Evolutionary conservation across 2,888 invertebrate genomes (phyloP).

Genomic region (Zootermopsis nevadensis): DNA sequence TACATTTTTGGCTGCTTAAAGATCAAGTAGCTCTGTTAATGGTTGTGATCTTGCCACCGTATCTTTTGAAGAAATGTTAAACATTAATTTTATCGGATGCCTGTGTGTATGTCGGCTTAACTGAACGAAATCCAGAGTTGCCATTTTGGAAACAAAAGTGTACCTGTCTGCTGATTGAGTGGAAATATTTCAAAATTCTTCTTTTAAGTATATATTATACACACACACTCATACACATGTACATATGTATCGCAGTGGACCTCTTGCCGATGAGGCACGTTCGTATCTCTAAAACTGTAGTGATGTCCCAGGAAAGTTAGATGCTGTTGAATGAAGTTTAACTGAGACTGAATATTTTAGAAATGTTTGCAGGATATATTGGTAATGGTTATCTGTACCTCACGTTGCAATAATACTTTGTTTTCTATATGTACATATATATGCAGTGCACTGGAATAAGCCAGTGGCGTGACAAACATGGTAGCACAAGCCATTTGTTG

Average conservation of each 20-base stretch:
- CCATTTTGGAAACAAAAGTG: conserved; percentile 23
- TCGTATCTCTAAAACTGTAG: conserved; percentile 9
- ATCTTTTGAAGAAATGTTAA: conserved; percentile 51
- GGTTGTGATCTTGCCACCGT: conserved; percentile 53
- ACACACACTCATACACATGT: conserved; percentile 8
- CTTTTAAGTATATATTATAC: conserved; percentile 29
- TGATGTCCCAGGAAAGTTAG: background rate
- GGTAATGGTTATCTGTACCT: conserved; percentile 48
- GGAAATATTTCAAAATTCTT: conserved; percentile 15
- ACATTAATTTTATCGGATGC: conserved; percentile 37
- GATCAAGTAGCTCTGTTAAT: conserved; percentile 31
- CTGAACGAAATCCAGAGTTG: conserved; percentile 2
- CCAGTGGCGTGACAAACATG: conserved; percentile 38
- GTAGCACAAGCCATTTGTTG: conserved; percentile 52
- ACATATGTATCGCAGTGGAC: conserved; percentile 18
- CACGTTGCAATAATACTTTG: conserved; percentile 50
- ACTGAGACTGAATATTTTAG: conserved; percentile 38
- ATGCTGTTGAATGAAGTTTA: background rate
- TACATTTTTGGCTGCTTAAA: conserved; percentile 30
- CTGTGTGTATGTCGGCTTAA: conserved; percentile 35
- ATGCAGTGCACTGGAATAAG: background rate
- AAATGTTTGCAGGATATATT: conserved; percentile 40
- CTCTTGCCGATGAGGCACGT: conserved; percentile 12
- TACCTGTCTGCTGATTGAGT: conserved; percentile 37
- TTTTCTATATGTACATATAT: conserved; percentile 31